Conservation (phyloP, 1,140 invertebrate genomes). For the Nomia melanderi region DNA sequence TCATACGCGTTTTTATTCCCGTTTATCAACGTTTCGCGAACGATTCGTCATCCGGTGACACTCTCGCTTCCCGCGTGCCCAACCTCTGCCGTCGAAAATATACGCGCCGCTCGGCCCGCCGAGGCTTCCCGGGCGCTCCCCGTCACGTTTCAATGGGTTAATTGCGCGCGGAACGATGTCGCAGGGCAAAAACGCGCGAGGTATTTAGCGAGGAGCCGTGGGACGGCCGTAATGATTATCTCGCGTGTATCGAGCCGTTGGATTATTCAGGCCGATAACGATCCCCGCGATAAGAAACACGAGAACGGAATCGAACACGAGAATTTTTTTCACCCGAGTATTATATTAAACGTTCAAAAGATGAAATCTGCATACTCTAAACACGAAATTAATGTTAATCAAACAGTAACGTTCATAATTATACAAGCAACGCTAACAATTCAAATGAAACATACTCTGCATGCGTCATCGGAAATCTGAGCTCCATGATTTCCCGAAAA, state of each 20-base stretch:
- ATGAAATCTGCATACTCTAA: too few relatives aligned
- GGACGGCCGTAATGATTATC: neutral
- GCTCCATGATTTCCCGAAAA: too few relatives aligned
- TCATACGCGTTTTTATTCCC: conserved; percentile 27
- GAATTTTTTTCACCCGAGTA: too few relatives aligned
- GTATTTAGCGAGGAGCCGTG: neutral
- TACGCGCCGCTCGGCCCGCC: neutral
- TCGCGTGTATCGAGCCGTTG: neutral
- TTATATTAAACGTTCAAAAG: too few relatives aligned
- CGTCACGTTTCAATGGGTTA: neutral
- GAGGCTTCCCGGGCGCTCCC: neutral
- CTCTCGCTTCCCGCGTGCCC: conserved; percentile 8
- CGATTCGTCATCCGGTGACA: conserved; percentile 24
- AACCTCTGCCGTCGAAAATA: neutral
- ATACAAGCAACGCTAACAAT: too few relatives aligned
- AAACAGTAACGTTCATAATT: too few relatives aligned
- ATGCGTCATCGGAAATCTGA: too few relatives aligned
- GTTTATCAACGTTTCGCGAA: conserved; percentile 23
- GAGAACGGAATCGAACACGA: too few relatives aligned
- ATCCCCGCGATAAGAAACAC: too few relatives aligned
- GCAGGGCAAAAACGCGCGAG: neutral
- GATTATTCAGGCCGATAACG: neutral
- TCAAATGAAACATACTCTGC: too few relatives aligned
- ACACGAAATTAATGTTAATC: too few relatives aligned
- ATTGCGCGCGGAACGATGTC: neutral